Percentiles rank a stretch among this genome's conserved stretches.
These are phyloP conservation scores for Nesogale talazaci DNA, from an alignment of 2,113 vertebrate species.

Conservation along the genomic window DNA sequence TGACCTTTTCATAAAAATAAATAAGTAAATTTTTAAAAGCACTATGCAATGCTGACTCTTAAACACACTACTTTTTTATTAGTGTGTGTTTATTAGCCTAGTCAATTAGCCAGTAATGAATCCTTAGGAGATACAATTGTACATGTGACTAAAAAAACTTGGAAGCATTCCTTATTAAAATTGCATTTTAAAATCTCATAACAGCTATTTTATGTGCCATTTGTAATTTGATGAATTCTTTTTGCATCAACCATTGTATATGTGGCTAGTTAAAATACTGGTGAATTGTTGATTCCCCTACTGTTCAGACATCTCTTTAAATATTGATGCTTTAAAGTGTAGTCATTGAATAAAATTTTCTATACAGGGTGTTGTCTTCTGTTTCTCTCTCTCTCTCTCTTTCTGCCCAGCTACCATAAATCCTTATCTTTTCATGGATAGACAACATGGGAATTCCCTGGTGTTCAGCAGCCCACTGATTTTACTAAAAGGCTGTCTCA, in stretches of 20 bases:
- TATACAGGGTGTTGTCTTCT: neutral
- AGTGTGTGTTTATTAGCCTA: no score
- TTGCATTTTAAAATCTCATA: neutral
- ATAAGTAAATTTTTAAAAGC: no score
- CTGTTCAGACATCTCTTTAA: constrained; percentile 66
- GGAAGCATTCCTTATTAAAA: constrained; percentile 6
- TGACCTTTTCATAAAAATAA: no score
- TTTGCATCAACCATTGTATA: neutral
- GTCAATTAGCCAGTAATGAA: neutral
- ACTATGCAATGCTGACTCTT: neutral
- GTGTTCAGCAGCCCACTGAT: constrained; percentile 41
- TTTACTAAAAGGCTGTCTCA: constrained; percentile 48
- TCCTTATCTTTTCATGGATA: constrained; percentile 48
- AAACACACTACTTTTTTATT: neutral
- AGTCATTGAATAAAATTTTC: constrained; percentile 77
- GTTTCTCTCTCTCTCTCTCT: neutral
- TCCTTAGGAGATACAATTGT: neutral
- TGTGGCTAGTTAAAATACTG: constrained; percentile 20
- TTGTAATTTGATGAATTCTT: constrained; percentile 39
- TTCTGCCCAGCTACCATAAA: constrained; percentile 15
- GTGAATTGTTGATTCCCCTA: neutral
- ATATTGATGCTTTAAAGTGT: constrained; percentile 72
- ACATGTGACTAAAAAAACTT: neutral
- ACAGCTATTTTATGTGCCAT: neutral
- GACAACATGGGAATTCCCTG: constrained; percentile 61